phyloP scores from a whole-genome alignment of 2,888 invertebrate genomes.

The Chymomyza amoena region DNA sequence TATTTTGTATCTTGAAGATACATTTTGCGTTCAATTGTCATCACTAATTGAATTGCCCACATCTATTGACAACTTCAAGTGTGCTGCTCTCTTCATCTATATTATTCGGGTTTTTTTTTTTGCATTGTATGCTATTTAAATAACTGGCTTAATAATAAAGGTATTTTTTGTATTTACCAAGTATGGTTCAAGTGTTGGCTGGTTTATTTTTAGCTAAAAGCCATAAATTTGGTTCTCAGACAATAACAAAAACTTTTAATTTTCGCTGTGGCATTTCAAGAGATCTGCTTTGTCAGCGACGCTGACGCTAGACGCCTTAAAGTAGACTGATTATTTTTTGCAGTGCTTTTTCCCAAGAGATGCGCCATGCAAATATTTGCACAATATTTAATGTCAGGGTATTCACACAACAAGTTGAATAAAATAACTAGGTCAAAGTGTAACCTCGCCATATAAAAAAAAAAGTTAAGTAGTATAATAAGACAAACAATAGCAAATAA shows the following conservation, averaged over 20 bases:
- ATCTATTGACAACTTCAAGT: conserved; percentile 46
- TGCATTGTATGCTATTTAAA: conserved; percentile 26
- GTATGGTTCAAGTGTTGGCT: conserved; percentile 27
- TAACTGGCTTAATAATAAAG: conserved; percentile 47
- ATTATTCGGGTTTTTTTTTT: conserved; percentile 3
- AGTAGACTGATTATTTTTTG: conserved; percentile 18
- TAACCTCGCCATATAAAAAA: conserved; percentile 40
- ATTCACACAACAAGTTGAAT: conserved; percentile 32
- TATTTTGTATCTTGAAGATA: background rate
- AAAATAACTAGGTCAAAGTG: conserved; percentile 56
- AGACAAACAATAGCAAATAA: conserved; percentile 28
- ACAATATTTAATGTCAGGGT: conserved; percentile 34
- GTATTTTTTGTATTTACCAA: conserved; percentile 29
- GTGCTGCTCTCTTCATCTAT: conserved; percentile 28
- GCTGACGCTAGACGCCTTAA: conserved; percentile 6
- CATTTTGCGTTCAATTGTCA: conserved; percentile 21
- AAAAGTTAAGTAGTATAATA: conserved; percentile 7
- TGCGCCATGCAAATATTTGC: conserved; percentile 45
- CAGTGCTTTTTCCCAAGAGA: conserved; percentile 10
- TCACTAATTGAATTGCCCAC: conserved; percentile 44
- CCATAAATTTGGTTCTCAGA: conserved; percentile 5
- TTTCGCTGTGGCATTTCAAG: conserved; percentile 27
- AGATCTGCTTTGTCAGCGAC: conserved; percentile 8
- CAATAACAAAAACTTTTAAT: conserved; percentile 27
- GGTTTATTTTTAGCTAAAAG: conserved; percentile 35